A percentile compares a stretch with the other conserved stretches of the same genome.
These are phyloP conservation scores for Dexiosoma caninum DNA, from an alignment of 2,888 invertebrate genomes.

Conservation along the genomic window DNA sequence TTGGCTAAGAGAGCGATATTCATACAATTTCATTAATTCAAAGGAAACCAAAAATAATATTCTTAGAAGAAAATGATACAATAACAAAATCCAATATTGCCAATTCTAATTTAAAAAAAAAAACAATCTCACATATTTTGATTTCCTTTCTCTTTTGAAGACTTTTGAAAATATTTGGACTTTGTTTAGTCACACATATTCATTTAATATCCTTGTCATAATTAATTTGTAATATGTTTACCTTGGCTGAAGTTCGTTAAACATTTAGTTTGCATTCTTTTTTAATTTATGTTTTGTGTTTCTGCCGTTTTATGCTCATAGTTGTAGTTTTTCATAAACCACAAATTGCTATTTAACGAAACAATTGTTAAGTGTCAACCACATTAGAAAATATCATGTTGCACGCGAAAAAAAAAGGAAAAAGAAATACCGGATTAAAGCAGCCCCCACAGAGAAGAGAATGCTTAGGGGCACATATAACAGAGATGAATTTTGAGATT, in stretches of 20 bases:
- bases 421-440: conserved; percentile 14
- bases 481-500: too few species aligned
- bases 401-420: conserved; percentile 9
- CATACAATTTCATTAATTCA: too few species aligned
- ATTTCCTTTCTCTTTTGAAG: background rate
- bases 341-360: conserved; percentile 62
- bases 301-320: conserved; percentile 7
- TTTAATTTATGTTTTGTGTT: too few species aligned
- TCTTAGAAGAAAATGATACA: too few species aligned
- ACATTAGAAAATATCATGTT: conserved; percentile 53
- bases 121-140: background rate
- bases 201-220: conserved; percentile 50
- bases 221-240: conserved; percentile 49
- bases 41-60: too few species aligned
- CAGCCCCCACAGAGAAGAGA: conserved; percentile 26
- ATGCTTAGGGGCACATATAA: background rate
- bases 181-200: conserved; percentile 10
- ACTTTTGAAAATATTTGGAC: too few species aligned
- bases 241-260: conserved; percentile 58
- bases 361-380: conserved; percentile 63
- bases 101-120: too few species aligned
- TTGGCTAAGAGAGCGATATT: too few species aligned
- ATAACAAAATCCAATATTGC: too few species aligned
- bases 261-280: conserved; percentile 1
- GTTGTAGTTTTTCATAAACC: conserved; percentile 50